A percentile compares a stretch with the other conserved stretches of the same genome.
These are phyloP conservation scores for Myotis brandtii DNA, from an alignment of 2,113 vertebrate species.

Conservation along the genomic window DNA sequence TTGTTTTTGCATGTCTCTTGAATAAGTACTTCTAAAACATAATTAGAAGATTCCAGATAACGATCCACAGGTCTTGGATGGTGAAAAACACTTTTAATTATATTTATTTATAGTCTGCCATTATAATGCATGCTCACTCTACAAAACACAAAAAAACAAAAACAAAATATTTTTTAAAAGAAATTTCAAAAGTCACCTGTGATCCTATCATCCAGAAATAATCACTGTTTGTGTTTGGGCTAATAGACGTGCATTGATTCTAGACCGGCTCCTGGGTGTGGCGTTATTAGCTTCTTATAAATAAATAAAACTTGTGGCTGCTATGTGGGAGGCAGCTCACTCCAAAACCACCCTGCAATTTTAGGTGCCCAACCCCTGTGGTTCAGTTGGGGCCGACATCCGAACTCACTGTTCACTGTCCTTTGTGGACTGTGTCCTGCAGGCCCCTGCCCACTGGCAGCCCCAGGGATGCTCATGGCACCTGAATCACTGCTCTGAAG, in stretches of 20 bases:
- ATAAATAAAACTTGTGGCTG: not conserved
- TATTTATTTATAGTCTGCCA: slow-evolving; percentile 30
- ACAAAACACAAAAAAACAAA: slow-evolving; percentile 3
- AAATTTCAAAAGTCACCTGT: not conserved
- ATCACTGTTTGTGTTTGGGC: not conserved
- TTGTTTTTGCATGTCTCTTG: not conserved
- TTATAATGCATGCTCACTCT: slow-evolving; percentile 9
- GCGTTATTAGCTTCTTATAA: not conserved
- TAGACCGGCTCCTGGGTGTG: not conserved
- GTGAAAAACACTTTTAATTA: slow-evolving; percentile 56
- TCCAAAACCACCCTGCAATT: not conserved
- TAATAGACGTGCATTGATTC: not conserved
- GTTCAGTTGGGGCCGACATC: not conserved
- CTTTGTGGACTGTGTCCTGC: not conserved
- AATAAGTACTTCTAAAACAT: slow-evolving; percentile 45
- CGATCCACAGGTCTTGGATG: not conserved
- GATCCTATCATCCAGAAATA: not conserved
- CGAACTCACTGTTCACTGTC: not conserved
- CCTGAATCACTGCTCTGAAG: not conserved
- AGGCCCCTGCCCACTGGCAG: not conserved
- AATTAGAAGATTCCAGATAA: slow-evolving; percentile 50
- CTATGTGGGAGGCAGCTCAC: not conserved
- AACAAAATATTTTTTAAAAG: not conserved
- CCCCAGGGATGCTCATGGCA: not conserved
- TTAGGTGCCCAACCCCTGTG: not conserved